Evolutionary conservation across 35 echinoderm and acorn worm species (phyloP).

Genomic region (Patiria miniata): DNA sequence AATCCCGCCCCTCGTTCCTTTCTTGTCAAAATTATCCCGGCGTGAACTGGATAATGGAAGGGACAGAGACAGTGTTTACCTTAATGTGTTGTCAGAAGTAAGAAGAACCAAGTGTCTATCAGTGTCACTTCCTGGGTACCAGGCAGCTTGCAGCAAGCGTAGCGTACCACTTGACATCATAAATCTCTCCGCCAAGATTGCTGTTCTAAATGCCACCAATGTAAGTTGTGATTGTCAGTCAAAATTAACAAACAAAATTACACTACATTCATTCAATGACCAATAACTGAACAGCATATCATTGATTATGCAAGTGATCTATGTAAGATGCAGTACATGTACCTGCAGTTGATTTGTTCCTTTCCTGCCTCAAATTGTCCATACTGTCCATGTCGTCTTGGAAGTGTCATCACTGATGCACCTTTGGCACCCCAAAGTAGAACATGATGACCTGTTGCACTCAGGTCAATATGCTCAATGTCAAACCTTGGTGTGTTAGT

Average conservation of each 20-base stretch:
- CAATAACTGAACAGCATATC: neutral
- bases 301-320: neutral
- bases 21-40: no score
- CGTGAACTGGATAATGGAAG: no score
- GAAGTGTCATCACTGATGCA: slow-evolving; percentile 71
- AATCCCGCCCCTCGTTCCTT: no score
- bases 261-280: neutral
- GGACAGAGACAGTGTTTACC: slow-evolving; percentile 66
- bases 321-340: neutral
- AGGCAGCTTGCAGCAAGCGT: slow-evolving; percentile 74
- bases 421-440: slow-evolving; percentile 74
- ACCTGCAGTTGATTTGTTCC: slow-evolving; percentile 89
- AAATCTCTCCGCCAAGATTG: slow-evolving; percentile 85
- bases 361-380: slow-evolving; percentile 87
- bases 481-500: slow-evolving; percentile 88
- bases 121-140: slow-evolving; percentile 87
- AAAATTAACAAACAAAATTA: neutral
- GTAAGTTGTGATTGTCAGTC: neutral
- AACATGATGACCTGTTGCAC: slow-evolving; percentile 66
- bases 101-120: slow-evolving; percentile 78
- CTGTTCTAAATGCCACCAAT: slow-evolving; percentile 51
- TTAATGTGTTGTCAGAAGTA: slow-evolving; percentile 88
- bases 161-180: slow-evolving; percentile 78
- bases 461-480: slow-evolving; percentile 76
- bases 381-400: slow-evolving; percentile 78